Evolutionary conservation across 1,140 invertebrate species (phyloP), one percentile per base, ranked within the genome.

Genomic region (Eumeta japonica): DNA sequence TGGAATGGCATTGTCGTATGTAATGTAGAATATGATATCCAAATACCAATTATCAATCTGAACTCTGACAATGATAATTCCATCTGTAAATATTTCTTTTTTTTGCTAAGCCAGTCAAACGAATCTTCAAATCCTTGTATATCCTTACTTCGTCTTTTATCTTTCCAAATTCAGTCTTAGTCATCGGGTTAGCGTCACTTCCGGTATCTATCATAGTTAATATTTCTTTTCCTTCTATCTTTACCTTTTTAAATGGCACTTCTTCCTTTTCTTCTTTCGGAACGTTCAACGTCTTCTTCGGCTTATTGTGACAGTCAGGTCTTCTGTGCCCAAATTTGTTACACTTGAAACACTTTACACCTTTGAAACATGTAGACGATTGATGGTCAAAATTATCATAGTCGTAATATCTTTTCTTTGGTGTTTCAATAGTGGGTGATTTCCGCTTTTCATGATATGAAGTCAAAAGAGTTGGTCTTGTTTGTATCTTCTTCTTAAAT

Each of bases 311-410:
- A 42, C 39, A 42, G 20, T 42, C 31, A 42, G 35, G 31, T 36
- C 36, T 32, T 53, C 45, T n/a, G n/a, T n/a, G n/a, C n/a, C n/a
- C n/a, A n/a, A n/a, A n/a, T n/a, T n/a, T n/a, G n/a, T n/a, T n/a
- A 30, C 52, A 55, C 9, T 35, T 42, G 29, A 58, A 55, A 29
- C 47, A 55, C 36, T 53, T 50, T 10, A 47, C 27, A 11, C 50
- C 48, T 35, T 52, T 52, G 0, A 30, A 27, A 13, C n/a, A n/a
- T n/a, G n/a, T n/a, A n/a, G n/a, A n/a, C n/a, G n/a, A n/a, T n/a
- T n/a, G n/a, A n/a, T n/a, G n/a, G n/a, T n/a, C n/a, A n/a, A n/a
- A n/a, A n/a, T n/a, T n/a, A n/a, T n/a, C n/a, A n/a, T n/a, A n/a
- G n/a, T n/a, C n/a, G n/a, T n/a, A n/a, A n/a, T n/a, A n/a, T n/a